Evolutionary conservation across 2,888 invertebrate species (phyloP).

Genomic region (Kuschelorhynchus macadamiae): DNA sequence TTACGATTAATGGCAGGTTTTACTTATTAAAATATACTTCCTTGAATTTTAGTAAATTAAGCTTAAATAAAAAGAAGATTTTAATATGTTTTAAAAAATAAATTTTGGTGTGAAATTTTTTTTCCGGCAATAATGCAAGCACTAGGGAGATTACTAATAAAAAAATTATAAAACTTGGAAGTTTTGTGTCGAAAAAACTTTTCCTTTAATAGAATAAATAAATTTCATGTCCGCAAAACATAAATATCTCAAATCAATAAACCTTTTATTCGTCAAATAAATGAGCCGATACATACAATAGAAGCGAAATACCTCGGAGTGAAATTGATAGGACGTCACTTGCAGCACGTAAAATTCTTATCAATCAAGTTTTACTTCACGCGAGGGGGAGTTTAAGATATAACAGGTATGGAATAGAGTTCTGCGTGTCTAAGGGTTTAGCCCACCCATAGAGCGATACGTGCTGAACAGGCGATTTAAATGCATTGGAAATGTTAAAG

Average conservation of each 20-base stretch:
- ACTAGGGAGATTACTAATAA: no score
- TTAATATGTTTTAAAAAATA: no score
- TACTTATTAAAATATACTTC: no score
- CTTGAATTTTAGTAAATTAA: no score
- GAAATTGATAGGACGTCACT: slow-evolving; percentile 45
- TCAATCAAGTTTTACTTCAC: slow-evolving; percentile 39
- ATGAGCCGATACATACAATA: slow-evolving; percentile 7
- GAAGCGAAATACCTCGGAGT: slow-evolving; percentile 31
- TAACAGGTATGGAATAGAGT: slow-evolving; percentile 33
- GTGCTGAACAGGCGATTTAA: slow-evolving; percentile 24
- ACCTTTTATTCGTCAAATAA: slow-evolving; percentile 24
- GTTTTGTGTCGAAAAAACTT: no score
- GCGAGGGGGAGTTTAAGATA: slow-evolving; percentile 30
- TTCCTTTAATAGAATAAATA: no score
- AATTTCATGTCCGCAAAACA: neutral
- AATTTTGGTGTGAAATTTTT: no score
- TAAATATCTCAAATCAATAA: slow-evolving; percentile 13
- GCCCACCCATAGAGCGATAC: slow-evolving; percentile 24
- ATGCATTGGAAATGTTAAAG: slow-evolving; percentile 19
- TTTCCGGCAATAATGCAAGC: no score
- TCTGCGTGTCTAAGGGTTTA: slow-evolving; percentile 30
- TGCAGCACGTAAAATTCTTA: slow-evolving; percentile 46
- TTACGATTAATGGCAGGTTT: no score
- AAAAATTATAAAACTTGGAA: no score
- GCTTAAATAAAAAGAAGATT: no score